Conservation (phyloP, 2,113 vertebrate genomes). For the Micromys minutus region DNA sequence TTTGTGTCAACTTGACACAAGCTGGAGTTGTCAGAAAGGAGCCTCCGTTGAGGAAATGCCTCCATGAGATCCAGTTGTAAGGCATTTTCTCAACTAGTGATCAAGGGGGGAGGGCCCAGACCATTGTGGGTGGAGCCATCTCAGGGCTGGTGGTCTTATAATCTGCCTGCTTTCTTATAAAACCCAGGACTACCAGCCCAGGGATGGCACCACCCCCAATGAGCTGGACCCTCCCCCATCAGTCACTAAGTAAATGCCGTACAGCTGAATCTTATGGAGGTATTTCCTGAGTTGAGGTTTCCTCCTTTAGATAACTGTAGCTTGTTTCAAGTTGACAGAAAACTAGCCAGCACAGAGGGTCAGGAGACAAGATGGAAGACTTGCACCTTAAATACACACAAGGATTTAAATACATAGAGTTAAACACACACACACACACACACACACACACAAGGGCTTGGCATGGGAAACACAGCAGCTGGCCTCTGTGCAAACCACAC, state of each 20-base stretch:
- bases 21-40: too few relatives aligned
- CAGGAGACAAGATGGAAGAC: neutral
- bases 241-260: neutral
- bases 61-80: too few relatives aligned
- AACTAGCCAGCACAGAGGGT: neutral
- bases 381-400: neutral
- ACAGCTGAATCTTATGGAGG: neutral
- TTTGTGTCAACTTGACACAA: too few relatives aligned
- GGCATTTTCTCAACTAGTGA: too few relatives aligned
- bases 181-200: neutral
- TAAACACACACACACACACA: too few relatives aligned
- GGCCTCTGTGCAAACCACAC: too few relatives aligned
- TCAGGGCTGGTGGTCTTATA: too few relatives aligned
- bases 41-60: too few relatives aligned
- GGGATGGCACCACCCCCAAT: neutral
- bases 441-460: too few relatives aligned
- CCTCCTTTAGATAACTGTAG: neutral
- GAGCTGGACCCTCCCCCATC: neutral
- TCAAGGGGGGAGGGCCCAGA: too few relatives aligned
- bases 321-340: neutral
- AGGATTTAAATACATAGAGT: too few relatives aligned
- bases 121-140: too few relatives aligned
- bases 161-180: neutral
- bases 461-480: neutral
- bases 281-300: neutral